Conservation (phyloP, 2,113 vertebrate species). For the Limanda limanda region DNA sequence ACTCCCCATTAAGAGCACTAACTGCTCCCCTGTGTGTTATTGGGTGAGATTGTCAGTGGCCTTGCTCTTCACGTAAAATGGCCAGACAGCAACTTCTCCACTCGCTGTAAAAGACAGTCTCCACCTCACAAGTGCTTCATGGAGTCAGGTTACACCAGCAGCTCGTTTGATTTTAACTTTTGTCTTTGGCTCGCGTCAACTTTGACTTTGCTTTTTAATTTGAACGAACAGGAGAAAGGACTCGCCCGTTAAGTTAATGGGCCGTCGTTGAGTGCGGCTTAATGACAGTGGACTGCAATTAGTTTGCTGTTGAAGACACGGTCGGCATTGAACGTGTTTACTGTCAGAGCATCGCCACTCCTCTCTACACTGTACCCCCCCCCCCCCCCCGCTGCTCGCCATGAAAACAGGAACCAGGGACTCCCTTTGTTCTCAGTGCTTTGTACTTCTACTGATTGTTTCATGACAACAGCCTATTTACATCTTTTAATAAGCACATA, state of each 20-base stretch:
- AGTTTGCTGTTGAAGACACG: conserved; percentile 30
- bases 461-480: too few species aligned
- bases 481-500: too few species aligned
- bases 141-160: conserved; percentile 24
- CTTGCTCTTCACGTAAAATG: conserved; percentile 51
- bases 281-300: conserved; percentile 49
- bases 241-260: conserved; percentile 40
- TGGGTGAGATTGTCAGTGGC: conserved; percentile 46
- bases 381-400: too few species aligned
- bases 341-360: conserved; percentile 22
- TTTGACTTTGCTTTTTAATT: conserved; percentile 52
- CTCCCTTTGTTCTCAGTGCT: too few species aligned
- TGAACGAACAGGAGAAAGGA: conserved; percentile 24
- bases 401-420: too few species aligned
- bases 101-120: conserved; percentile 37
- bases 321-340: conserved; percentile 32
- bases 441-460: too few species aligned
- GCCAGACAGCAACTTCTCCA: conserved; percentile 40
- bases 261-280: conserved; percentile 32
- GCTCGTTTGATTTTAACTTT: neutral
- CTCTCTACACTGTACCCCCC: too few species aligned
- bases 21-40: conserved; percentile 59
- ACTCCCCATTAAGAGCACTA: conserved; percentile 51
- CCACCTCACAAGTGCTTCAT: conserved; percentile 25
- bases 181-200: conserved; percentile 12